Percentiles rank a stretch among this genome's conserved stretches.
Conservation (phyloP, 2,113 vertebrate species). For the Vulpes ferrilata region DNA sequence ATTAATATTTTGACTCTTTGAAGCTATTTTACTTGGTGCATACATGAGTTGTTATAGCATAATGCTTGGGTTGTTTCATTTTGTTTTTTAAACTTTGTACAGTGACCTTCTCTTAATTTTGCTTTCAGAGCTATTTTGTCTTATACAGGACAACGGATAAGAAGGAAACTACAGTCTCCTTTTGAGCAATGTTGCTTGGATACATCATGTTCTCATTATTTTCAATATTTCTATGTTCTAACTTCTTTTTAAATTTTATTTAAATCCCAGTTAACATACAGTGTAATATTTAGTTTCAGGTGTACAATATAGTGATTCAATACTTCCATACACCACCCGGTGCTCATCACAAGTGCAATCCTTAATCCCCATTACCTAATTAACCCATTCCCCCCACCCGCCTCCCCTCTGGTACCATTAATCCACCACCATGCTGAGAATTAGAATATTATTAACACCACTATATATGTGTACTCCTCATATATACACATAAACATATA, state of each 20-base stretch:
- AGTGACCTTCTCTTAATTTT: neutral
- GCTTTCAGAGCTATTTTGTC: neutral
- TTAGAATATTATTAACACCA: neutral
- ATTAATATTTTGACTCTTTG: neutral
- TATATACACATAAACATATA: neutral
- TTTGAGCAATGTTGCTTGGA: neutral
- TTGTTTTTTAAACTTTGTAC: neutral
- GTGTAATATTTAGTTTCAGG: no score
- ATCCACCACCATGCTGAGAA: neutral
- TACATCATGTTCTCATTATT: neutral
- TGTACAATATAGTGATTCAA: no score
- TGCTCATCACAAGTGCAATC: no score
- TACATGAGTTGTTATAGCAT: neutral
- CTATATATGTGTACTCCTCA: neutral
- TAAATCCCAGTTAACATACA: no score
- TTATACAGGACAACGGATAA: neutral
- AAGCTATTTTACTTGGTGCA: neutral
- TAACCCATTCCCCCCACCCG: no score
- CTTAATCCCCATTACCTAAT: no score
- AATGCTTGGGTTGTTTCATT: neutral
- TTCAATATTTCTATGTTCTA: neutral
- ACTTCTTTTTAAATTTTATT: no score
- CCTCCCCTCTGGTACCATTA: no score
- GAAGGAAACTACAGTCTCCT: neutral
- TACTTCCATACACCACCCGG: no score